A percentile compares a stretch with the other conserved stretches of the same genome.
phyloP scores from a whole-genome alignment of 92 coral and sea anemone species.

The Blastomussa wellsi region DNA sequence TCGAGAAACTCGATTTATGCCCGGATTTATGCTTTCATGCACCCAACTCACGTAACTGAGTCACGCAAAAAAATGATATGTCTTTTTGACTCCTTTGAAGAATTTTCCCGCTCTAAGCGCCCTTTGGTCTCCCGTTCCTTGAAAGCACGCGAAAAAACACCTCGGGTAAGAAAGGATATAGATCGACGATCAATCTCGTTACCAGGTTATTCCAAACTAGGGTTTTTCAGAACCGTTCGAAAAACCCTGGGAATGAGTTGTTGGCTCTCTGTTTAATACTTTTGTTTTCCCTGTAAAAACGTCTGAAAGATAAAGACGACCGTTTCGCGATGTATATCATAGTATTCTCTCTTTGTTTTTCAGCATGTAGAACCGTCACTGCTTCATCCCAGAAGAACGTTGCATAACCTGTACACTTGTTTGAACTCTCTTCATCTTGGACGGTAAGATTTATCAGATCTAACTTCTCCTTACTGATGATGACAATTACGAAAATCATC shows the following conservation, averaged over 20 bases:
- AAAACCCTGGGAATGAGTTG: neutral
- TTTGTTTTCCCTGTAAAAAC: neutral
- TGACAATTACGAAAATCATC: no score
- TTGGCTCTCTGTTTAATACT: neutral
- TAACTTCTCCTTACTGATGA: neutral
- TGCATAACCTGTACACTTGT: slow-evolving; percentile 88
- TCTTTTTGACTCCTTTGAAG: no score
- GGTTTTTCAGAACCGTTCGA: neutral
- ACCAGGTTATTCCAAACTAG: no score
- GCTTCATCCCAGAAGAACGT: slow-evolving; percentile 77
- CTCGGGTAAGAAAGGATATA: neutral
- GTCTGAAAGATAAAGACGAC: neutral
- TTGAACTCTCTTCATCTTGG: slow-evolving; percentile 83
- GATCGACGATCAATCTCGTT: no score
- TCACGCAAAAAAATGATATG: no score
- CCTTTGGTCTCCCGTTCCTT: no score
- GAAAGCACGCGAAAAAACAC: neutral
- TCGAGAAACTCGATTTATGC: no score
- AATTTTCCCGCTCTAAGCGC: neutral
- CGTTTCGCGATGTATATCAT: neutral
- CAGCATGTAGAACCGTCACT: slow-evolving; percentile 88
- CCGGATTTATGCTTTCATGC: no score
- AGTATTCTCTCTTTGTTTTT: neutral
- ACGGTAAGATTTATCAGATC: slow-evolving; percentile 53
- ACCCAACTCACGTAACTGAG: no score